Evolutionary conservation across 2,888 invertebrate species (phyloP).

Genomic region (Drosophila koepferae): DNA sequence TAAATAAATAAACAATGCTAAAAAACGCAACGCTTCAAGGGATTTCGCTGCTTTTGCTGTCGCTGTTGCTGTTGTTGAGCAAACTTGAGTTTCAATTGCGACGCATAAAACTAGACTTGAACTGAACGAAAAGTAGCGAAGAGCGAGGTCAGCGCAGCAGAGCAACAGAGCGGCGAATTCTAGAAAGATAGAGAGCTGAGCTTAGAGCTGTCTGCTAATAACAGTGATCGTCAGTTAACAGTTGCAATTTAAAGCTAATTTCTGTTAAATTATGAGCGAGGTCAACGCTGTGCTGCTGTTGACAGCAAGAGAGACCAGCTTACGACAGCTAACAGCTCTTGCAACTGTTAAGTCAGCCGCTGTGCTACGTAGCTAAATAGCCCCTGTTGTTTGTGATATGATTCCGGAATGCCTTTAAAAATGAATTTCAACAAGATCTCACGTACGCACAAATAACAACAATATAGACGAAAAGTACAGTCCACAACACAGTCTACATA

Average conservation of each 20-base stretch:
- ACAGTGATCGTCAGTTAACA: slow-evolving; percentile 9
- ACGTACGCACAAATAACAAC: slow-evolving; percentile 27
- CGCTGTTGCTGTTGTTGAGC: slow-evolving; percentile 28
- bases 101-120: slow-evolving; percentile 56
- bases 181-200: slow-evolving; percentile 25
- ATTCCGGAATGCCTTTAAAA: slow-evolving; percentile 5
- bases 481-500: slow-evolving; percentile 25
- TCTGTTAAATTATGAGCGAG: slow-evolving; percentile 2
- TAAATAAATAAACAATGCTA: slow-evolving; percentile 32
- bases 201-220: slow-evolving; percentile 25
- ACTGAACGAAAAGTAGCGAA: slow-evolving; percentile 42
- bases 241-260: neutral
- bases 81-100: slow-evolving; percentile 70
- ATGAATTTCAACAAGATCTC: slow-evolving; percentile 24
- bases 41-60: slow-evolving; percentile 59
- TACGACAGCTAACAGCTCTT: slow-evolving; percentile 23
- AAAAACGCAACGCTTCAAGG: slow-evolving; percentile 71
- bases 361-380: slow-evolving; percentile 8
- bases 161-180: slow-evolving; percentile 17
- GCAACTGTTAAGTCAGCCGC: neutral
- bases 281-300: slow-evolving; percentile 1
- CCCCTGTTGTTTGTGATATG: neutral
- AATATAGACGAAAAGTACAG: slow-evolving; percentile 45
- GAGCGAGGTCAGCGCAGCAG: slow-evolving; percentile 46
- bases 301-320: slow-evolving; percentile 6